Conservation (phyloP, 35 echinoderm and acorn worm species). For the Strongylocentrotus purpuratus region DNA sequence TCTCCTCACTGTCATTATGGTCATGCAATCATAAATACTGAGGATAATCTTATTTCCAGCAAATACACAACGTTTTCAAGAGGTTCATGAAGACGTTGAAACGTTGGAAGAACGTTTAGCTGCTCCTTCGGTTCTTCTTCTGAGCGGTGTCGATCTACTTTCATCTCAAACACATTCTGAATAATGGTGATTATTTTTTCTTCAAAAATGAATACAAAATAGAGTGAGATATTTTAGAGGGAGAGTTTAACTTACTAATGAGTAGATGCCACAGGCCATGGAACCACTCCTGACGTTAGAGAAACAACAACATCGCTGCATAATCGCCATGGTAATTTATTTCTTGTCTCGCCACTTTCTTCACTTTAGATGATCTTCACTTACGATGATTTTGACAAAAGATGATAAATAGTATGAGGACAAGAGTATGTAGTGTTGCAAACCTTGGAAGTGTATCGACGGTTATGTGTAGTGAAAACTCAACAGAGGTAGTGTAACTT, state of each 20-base stretch:
- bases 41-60: too few species aligned
- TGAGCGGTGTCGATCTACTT: too few species aligned
- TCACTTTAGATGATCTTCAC: background rate
- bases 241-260: background rate
- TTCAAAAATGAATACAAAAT: too few species aligned
- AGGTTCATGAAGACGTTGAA: too few species aligned
- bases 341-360: background rate
- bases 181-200: too few species aligned
- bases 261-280: background rate
- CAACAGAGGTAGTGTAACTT: background rate
- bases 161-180: too few species aligned
- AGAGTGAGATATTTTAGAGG: too few species aligned
- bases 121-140: too few species aligned
- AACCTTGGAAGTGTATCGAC: background rate
- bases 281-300: background rate
- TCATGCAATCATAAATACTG: too few species aligned
- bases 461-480: background rate
- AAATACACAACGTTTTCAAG: too few species aligned
- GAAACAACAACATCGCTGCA: background rate
- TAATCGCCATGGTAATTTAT: background rate
- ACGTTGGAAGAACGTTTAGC: too few species aligned
- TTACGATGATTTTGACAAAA: background rate
- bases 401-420: background rate
- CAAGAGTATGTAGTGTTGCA: background rate
- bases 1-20: too few species aligned